phyloP scores from a whole-genome alignment of 2,888 invertebrate genomes.

The Cyclophora albipunctata region DNA sequence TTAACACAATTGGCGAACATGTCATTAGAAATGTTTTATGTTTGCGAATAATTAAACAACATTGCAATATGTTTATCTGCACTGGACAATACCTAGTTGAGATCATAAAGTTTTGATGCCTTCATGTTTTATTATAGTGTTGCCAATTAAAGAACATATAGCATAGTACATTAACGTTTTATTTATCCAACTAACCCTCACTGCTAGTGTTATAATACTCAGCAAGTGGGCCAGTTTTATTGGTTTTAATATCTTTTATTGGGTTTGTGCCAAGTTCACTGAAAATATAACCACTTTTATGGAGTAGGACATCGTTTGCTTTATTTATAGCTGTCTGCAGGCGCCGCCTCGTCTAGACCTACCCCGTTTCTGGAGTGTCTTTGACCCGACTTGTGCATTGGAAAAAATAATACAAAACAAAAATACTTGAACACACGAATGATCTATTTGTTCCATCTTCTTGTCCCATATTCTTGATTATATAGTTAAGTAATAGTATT shows the following conservation, averaged over 20 bases:
- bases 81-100: slow-evolving; percentile 23
- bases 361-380: slow-evolving; percentile 37
- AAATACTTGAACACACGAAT: too few relatives aligned
- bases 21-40: too few relatives aligned
- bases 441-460: too few relatives aligned
- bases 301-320: slow-evolving; percentile 31
- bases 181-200: too few relatives aligned
- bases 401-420: slow-evolving; percentile 1
- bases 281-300: slow-evolving; percentile 25
- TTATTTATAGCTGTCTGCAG: slow-evolving; percentile 43
- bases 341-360: slow-evolving; percentile 56
- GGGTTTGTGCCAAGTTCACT: slow-evolving; percentile 34
- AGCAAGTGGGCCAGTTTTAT: neutral
- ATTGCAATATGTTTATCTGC: neutral
- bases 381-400: slow-evolving; percentile 22
- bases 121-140: too few relatives aligned
- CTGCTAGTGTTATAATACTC: too few relatives aligned
- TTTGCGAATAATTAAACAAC: too few relatives aligned
- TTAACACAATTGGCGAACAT: too few relatives aligned
- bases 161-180: too few relatives aligned
- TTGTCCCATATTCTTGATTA: too few relatives aligned
- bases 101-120: slow-evolving; percentile 18
- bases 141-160: too few relatives aligned
- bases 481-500: too few relatives aligned
- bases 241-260: slow-evolving; percentile 13